Evolutionary conservation across 2,888 invertebrate genomes (phyloP).

Genomic region (Himalopsyche tibetana): DNA sequence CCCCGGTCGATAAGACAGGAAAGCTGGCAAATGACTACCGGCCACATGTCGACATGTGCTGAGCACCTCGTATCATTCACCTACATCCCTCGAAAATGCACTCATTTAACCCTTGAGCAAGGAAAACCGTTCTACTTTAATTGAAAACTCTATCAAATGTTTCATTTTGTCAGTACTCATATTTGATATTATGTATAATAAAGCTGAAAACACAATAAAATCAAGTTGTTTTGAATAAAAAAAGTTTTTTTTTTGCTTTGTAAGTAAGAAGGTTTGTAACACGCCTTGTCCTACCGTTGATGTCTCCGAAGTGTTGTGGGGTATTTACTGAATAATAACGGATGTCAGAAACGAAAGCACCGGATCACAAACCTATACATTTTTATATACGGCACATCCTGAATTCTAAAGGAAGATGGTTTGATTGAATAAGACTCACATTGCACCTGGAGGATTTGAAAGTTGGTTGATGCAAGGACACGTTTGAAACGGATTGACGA

Average conservation of each 20-base stretch:
- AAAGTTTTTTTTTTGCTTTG: background rate
- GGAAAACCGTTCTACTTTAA: background rate
- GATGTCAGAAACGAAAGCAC: background rate
- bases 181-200: no score
- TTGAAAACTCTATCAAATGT: no score
- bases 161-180: no score
- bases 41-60: slow-evolving; percentile 39
- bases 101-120: background rate
- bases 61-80: slow-evolving; percentile 34
- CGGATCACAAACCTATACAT: slow-evolving; percentile 2
- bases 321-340: background rate
- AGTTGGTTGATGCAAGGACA: background rate
- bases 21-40: background rate
- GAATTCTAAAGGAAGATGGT: slow-evolving; percentile 16
- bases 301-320: background rate
- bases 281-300: slow-evolving; percentile 17
- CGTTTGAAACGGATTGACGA: background rate
- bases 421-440: slow-evolving; percentile 18
- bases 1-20: slow-evolving; percentile 32
- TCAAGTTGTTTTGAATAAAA: no score
- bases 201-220: no score
- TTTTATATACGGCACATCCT: slow-evolving; percentile 21
- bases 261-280: background rate
- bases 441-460: slow-evolving; percentile 41
- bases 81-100: slow-evolving; percentile 15